Evolutionary conservation across 2,797 vertebrate genomes (phyloP), one percentile per base, ranked within the genome.

Genomic region (Erpetoichthys calabaricus): DNA sequence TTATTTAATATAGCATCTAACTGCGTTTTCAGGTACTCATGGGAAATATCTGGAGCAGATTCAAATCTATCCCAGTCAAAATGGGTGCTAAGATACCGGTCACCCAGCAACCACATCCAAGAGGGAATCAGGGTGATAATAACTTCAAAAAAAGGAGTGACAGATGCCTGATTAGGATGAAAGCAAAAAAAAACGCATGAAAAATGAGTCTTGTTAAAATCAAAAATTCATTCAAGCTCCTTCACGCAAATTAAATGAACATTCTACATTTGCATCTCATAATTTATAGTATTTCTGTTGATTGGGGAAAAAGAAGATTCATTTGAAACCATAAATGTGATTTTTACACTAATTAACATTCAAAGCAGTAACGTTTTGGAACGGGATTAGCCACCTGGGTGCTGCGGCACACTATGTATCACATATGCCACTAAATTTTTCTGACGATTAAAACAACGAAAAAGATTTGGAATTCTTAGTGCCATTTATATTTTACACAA

Each of bases 41-140:
- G 94, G 95, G 95, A 98, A 96, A 97, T 96, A 91, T 96, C 92
- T 96, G 93, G 94, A 99, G 97, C 92, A 91, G 90, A 94, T 96
- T 97, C 93, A 97, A 96, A 99, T 97, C 92, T 90, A 93, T 95
- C 93, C 91, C 89, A 94, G 94, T 97, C 91, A 92, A 90, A 98
- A 89, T 97, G 96, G 93, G 92, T 96, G 94, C 96, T 94, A 96
- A 94, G 93, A 96, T 97, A 97, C 94, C 90, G 89, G 91, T 97
- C 94, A 97, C 94, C 91, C 94, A 85, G 96, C 96, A 97, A 99
- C 96, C 91, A 84, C 88, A 93, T 94, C 92, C 94, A 94, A 93
- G 90, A 91, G 96, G 93, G 96, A 99, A 91, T 91, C 83, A 77
- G 86, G 89, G 91, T 85, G 92, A 97, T 98, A 98, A 99, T 99